Evolutionary conservation across 2,113 vertebrate species (phyloP).

Genomic region (Sturnus vulgaris): DNA sequence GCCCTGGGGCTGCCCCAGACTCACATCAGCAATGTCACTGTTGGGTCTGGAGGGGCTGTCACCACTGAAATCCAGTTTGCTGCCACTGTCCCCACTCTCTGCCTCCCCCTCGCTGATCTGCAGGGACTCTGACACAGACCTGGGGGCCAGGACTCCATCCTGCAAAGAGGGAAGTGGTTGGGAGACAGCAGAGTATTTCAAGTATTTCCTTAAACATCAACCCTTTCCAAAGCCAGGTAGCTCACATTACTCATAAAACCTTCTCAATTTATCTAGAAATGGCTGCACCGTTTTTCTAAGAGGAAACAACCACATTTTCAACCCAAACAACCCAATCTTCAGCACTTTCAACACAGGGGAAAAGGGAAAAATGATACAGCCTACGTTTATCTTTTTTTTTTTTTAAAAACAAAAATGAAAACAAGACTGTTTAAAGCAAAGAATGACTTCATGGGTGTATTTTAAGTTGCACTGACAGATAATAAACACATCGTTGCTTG

Average conservation of each 20-base stretch:
- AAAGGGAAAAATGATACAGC: background rate
- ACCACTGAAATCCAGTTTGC: slow-evolving; percentile 62
- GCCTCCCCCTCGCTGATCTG: slow-evolving; percentile 80
- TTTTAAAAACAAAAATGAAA: background rate
- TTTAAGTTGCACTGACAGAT: background rate
- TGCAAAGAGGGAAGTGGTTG: background rate
- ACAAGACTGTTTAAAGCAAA: background rate
- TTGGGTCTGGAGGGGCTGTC: slow-evolving; percentile 69
- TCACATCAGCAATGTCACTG: slow-evolving; percentile 76
- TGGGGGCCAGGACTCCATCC: slow-evolving; percentile 69
- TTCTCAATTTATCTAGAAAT: background rate
- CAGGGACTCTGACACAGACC: slow-evolving; percentile 45
- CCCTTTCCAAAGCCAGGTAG: background rate
- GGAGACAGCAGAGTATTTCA: background rate
- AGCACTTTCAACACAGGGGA: background rate
- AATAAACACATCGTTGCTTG: background rate
- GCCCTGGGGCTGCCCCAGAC: background rate
- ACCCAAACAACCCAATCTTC: background rate
- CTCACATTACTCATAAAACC: background rate
- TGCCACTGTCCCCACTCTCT: slow-evolving; percentile 64
- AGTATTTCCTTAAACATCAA: background rate
- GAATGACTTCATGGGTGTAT: background rate
- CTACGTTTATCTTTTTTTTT: accelerated
- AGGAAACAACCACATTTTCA: background rate
- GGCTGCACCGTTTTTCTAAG: background rate